phyloP scores from a whole-genome alignment of 2,888 invertebrate genomes.

The Cephonodes hylas region DNA sequence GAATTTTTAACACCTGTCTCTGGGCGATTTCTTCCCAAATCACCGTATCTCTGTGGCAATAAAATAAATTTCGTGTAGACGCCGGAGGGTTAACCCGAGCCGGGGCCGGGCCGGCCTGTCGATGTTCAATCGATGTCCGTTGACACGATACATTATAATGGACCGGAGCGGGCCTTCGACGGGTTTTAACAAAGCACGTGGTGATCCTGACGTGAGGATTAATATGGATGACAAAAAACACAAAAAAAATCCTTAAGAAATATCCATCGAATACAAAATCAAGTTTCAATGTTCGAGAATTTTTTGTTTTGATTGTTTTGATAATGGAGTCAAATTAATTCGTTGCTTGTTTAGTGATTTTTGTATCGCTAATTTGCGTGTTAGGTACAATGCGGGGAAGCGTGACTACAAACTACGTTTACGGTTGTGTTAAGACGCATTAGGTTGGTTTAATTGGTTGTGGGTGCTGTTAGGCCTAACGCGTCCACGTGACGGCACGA shows the following conservation, averaged over 20 bases:
- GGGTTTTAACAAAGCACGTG: constrained; percentile 78
- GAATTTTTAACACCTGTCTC: constrained; percentile 80
- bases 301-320: constrained; percentile 58
- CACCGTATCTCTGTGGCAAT: constrained; percentile 78
- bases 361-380: constrained; percentile 28
- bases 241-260: constrained; percentile 43
- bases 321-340: constrained; percentile 62
- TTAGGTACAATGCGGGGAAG: constrained; percentile 14
- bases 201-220: constrained; percentile 79
- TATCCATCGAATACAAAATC: constrained; percentile 67
- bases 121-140: constrained; percentile 79
- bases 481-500: constrained; percentile 58
- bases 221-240: constrained; percentile 75
- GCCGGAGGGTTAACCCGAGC: constrained; percentile 73
- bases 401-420: constrained; percentile 8
- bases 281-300: constrained; percentile 56
- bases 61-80: constrained; percentile 79
- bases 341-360: constrained; percentile 48
- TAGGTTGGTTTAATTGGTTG: constrained; percentile 59
- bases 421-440: constrained; percentile 54
- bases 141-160: constrained; percentile 81
- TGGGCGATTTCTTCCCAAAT: constrained; percentile 76
- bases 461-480: constrained; percentile 72
- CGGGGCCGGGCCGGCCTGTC: constrained; percentile 60
- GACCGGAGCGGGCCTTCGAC: constrained; percentile 69